A percentile compares a stretch with the other conserved stretches of the same genome.
Evolutionary conservation across 2,113 vertebrate species (phyloP).

Genomic region (Nothoprocta perdicaria): DNA sequence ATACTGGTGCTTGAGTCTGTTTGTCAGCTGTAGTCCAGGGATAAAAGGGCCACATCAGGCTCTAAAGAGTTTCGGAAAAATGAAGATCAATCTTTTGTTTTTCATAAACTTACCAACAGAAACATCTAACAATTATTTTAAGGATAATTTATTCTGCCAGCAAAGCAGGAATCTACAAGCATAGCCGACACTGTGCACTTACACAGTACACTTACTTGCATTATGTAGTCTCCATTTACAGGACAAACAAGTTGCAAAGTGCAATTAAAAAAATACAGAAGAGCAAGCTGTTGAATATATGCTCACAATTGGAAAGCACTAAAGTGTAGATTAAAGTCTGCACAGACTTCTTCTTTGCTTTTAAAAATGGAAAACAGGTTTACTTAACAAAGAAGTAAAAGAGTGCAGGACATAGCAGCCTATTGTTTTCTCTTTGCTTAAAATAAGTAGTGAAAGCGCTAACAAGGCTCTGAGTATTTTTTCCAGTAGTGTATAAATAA

Average conservation of each 20-base stretch:
- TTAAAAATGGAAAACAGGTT: neutral
- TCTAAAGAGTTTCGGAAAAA: neutral
- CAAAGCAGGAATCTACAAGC: neutral
- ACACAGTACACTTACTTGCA: neutral
- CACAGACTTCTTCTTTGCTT: neutral
- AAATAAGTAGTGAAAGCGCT: constrained; percentile 2
- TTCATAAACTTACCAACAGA: neutral
- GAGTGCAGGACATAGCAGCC: neutral
- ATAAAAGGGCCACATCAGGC: neutral
- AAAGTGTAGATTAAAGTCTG: neutral
- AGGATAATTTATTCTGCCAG: neutral
- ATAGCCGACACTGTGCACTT: neutral
- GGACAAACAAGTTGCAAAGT: neutral
- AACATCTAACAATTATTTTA: neutral
- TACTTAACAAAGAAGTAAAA: neutral
- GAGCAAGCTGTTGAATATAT: neutral
- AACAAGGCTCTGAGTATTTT: neutral
- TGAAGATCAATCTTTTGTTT: neutral
- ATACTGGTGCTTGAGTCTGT: neutral
- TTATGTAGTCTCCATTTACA: rapidly evolving
- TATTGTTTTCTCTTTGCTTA: constrained; percentile 32
- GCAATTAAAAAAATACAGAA: neutral
- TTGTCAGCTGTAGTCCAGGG: neutral
- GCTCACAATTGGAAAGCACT: rapidly evolving
- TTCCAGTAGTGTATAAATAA: neutral